Conservation (phyloP, 2,113 vertebrate species). For the Meriones unguiculatus region DNA sequence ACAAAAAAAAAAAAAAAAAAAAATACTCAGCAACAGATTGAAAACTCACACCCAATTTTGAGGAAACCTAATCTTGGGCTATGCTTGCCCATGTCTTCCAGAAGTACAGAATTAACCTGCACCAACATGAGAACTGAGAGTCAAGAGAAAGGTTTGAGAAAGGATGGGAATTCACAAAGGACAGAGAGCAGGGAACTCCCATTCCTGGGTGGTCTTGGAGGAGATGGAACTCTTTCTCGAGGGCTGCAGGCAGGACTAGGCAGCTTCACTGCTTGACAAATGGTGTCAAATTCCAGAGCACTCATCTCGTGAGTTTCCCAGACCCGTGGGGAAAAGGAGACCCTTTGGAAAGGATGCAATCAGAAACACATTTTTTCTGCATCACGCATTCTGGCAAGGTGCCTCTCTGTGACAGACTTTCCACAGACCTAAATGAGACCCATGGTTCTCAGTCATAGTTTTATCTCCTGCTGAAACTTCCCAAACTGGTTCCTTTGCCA, state of each 20-base stretch:
- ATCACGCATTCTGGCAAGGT: background rate
- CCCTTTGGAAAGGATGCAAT: background rate
- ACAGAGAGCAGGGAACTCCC: background rate
- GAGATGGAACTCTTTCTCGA: background rate
- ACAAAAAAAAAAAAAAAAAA: background rate
- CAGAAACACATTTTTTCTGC: constrained; percentile 48
- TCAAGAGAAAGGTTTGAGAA: background rate
- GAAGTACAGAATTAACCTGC: background rate
- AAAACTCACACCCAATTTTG: constrained; percentile 1
- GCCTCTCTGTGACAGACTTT: background rate
- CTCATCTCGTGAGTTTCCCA: background rate
- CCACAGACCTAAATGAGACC: background rate
- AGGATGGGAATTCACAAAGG: background rate
- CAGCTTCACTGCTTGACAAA: accelerated
- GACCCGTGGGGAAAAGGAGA: background rate
- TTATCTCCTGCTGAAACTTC: constrained; percentile 21
- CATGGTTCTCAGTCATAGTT: background rate
- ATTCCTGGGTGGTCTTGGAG: background rate
- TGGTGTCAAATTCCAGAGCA: background rate
- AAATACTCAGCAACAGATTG: background rate
- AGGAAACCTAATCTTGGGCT: background rate
- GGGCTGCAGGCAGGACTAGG: background rate
- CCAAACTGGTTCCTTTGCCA: background rate
- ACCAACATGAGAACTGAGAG: background rate
- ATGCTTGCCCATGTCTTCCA: background rate